Base-by-base conservation (phyloP, 2,888 invertebrate species). In the Muscina levida region DNA sequence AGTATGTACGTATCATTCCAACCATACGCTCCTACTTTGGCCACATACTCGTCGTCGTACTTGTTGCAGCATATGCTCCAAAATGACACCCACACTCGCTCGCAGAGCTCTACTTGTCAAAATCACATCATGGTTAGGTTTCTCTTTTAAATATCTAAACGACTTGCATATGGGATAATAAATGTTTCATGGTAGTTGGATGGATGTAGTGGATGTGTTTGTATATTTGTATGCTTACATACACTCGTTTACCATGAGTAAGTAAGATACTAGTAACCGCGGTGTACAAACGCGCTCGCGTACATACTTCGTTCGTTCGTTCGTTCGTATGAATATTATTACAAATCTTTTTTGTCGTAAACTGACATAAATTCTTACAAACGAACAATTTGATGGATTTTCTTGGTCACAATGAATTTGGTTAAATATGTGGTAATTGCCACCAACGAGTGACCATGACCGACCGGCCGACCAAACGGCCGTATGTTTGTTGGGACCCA, bases 391-490 rank as follows among this genome's bases (percentile, higher is more conserved):
- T 83, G 83, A 83, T 83, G 81, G 82, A 83, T 83, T 81, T 80
- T 78, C 78, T 77, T 79, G 82, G 75, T 77, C 79, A 73, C 72
- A 74, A 79, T 77, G 83, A 81, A 79, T 82, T 81, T 79, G 73
- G 82, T 84, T 82, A 83, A 83, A 83, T 82, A 68, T 75, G 79
- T 76, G 75, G 79, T 84, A 84, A 83, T 84, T 84, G 82, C 82
- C 83, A 82, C 79, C 74, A 83, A 82, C 81, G 77, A 79, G 68
- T 71, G 77, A 80, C 75, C 79, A 77, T 80, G 80, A 82, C 77
- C 82, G 76, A 62, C 62, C 62, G 62, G 42, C 19, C 42, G 13
- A 42, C 2, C 42, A 42, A 19, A 3, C 10, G 57, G n/a, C 19
- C 22, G 62, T 24, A 53, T 13, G 24, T 42, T 62, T 42, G n/a